Evolutionary conservation across 2,888 invertebrate genomes (phyloP), one percentile per base, ranked within the genome.

Genomic region (Napeogenes sylphis): DNA sequence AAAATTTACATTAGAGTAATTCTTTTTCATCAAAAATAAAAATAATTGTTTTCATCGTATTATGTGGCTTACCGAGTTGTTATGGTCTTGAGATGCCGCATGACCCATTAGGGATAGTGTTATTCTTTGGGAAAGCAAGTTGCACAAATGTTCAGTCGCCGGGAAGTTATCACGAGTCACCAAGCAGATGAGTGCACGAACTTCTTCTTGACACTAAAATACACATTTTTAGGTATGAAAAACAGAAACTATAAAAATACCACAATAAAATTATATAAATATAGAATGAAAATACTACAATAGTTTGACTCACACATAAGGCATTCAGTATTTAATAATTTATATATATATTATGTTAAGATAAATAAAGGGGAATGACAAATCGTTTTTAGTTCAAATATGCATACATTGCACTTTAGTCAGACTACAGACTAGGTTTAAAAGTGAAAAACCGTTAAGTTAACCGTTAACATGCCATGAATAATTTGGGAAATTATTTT

Each of bases 111-210:
- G 84, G 2, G 95, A 95, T 66, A 95, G 92, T n/a, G 95, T 95
- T 58, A 98, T 96, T 33, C 97, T 93, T 68, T 95, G 94, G 75
- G 95, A 94, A 3, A 98, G 92, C 60, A 98, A 82, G 45, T 92
- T 92, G 81, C 98, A 98, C 30, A 98, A 93, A 71, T 96, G 94
- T 73, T 95, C 94, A 0, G 97, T 97, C 0, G 96, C 95, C 6
- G 93, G 92, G 13, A 94, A 89, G 82, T 98, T 97, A 84, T 98
- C 97, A 66, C 95, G 94, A 0, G 98, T 98, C 58, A 98, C 92
- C 42, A 97, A 92, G 75, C 98, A 98, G 53, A 98, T 91, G 61
- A 98, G 87, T 68, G 97, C 95, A 45, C 97, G 93, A 0, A 98
- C 98, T 83, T 98, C 98, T 75, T 95, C 96, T 77, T 98, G 96